Conservation (phyloP, 2,113 vertebrate genomes). For the Empidonax alnorum region DNA sequence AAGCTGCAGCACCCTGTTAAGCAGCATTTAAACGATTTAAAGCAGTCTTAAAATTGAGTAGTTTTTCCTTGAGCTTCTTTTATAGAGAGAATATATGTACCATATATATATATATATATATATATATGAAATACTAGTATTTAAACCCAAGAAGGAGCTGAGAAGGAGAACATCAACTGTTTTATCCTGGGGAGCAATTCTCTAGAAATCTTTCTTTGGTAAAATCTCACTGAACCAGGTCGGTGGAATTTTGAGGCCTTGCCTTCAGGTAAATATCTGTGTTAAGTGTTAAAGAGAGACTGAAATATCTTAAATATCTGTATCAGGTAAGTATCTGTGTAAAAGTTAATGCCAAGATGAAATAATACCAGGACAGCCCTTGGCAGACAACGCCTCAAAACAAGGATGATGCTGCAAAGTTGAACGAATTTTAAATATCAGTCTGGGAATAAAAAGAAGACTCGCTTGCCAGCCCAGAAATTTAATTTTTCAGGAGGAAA, state of each 20-base stretch:
- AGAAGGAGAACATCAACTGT: background rate
- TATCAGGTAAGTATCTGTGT: background rate
- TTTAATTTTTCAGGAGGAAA: background rate
- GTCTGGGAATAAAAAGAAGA: background rate
- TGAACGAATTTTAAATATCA: background rate
- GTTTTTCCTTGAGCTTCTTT: background rate
- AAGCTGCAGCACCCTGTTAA: background rate
- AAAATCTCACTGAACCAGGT: background rate
- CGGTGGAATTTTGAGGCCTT: background rate
- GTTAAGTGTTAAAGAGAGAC: background rate
- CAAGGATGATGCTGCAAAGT: background rate
- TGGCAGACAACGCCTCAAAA: background rate
- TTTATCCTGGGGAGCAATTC: background rate
- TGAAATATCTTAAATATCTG: background rate
- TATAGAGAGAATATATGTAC: background rate
- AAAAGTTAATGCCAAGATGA: background rate
- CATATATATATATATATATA: background rate
- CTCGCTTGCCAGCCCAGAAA: background rate
- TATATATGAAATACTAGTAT: background rate
- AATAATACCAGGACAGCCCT: background rate
- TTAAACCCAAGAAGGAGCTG: background rate
- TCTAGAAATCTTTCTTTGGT: background rate
- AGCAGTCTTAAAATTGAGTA: background rate
- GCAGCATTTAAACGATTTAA: background rate
- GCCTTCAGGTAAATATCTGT: background rate